Evolutionary conservation across 2,113 vertebrate species (phyloP), one percentile per base, ranked within the genome.

Genomic region (Cololabis saira): DNA sequence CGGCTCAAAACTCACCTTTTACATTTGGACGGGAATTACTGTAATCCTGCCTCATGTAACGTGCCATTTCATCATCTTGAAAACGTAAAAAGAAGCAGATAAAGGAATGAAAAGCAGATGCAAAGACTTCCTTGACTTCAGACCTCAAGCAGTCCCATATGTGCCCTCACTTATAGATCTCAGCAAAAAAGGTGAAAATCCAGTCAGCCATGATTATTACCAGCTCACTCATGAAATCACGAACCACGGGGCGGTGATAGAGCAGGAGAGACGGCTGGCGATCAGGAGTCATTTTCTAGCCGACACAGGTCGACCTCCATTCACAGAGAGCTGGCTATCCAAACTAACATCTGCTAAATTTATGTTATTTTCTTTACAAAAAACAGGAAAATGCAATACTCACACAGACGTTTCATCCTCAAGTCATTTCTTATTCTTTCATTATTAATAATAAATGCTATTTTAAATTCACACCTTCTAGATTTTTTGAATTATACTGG

Each of bases 121-220:
- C 14, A 13, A 56, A 43, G 55, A 78, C 49, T 74, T 37, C 44
- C 48, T 54, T 50, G 74, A 74, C 79, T 70, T 51, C 67, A 78
- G 71, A 74, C 64, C 52, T 49, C 51, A 65, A 71, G 56, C 61
- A 45, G 89, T 86, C 78, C 82, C 85, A 84, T 83, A 69, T 81
- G 55, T 3, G 10, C 61, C 67, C 65, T 71, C 72, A 27, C 71
- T 65, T 72, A 79, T 68, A 74, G 79, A 86, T 87, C 76, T 51
- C 55, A 51, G 81, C 62, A 44, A 61, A 82, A 27, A 86, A 92
- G 90, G 91, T 92, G 92, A 91, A 74, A 81, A 73, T 74, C 72
- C 90, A 91, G 86, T 90, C 90, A 93, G 88, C 92, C 85, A 6
- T 86, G 80, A 81, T 90, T 82, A 94, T 92, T 89, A 89, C 78